phyloP scores from a whole-genome alignment of 2,797 vertebrate species.

The Paedocypris micromegethes region DNA sequence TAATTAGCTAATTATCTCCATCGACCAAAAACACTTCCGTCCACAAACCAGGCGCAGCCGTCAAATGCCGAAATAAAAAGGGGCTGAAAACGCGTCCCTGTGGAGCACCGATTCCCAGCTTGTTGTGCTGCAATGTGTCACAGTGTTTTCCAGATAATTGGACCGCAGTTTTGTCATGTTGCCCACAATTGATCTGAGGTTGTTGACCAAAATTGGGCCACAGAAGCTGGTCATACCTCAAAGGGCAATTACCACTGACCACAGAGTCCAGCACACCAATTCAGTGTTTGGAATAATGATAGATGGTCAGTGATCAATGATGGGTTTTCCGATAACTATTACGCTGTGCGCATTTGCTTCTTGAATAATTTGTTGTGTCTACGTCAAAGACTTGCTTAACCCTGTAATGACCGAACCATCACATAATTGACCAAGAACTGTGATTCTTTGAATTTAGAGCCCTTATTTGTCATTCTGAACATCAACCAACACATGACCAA shows the following conservation, averaged over 20 bases:
- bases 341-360: neutral
- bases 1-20: conserved; percentile 40
- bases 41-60: conserved; percentile 13
- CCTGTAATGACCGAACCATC: too few species aligned
- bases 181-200: conserved; percentile 24
- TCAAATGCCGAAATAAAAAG: conserved; percentile 22
- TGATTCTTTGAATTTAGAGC: too few species aligned
- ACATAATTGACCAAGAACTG: too few species aligned
- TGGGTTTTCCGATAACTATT: neutral
- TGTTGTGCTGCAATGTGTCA: conserved; percentile 22
- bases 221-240: neutral
- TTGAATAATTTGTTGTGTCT: neutral
- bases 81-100: conserved; percentile 11
- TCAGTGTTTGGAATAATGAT: too few species aligned
- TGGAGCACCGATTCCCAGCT: conserved; percentile 7
- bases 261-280: neutral
- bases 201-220: conserved; percentile 9
- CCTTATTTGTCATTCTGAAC: too few species aligned
- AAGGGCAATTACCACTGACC: neutral
- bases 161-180: conserved; percentile 27
- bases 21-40: conserved; percentile 29
- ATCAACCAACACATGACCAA: too few species aligned
- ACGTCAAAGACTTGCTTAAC: too few species aligned
- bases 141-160: conserved; percentile 21
- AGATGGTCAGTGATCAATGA: neutral